Evolutionary conservation across 2,888 invertebrate species (phyloP).

Genomic region (Sphaerophoria rueppellii): DNA sequence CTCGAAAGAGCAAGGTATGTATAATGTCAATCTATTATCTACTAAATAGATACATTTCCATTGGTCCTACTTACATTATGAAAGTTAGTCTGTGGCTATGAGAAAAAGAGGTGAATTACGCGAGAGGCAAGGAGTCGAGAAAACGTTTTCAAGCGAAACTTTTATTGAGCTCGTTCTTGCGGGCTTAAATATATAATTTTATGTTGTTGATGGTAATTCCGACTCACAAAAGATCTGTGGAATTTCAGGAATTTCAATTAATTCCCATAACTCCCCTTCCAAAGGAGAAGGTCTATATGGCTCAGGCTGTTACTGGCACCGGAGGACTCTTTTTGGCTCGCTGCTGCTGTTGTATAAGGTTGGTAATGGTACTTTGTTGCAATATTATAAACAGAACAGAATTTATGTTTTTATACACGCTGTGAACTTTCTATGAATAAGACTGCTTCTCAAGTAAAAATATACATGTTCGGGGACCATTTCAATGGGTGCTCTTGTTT

Average conservation of each 20-base stretch:
- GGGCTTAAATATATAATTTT: conserved; percentile 72
- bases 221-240: conserved; percentile 81
- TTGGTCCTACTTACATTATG: conserved; percentile 37
- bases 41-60: conserved; percentile 52
- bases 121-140: background rate
- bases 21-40: conserved; percentile 72
- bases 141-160: conserved; percentile 45
- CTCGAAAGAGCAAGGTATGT: conserved; percentile 56
- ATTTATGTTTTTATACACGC: conserved; percentile 69
- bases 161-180: conserved; percentile 60
- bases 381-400: conserved; percentile 72
- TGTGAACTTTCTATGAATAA: conserved; percentile 58
- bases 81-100: conserved; percentile 28
- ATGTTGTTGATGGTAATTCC: conserved; percentile 81
- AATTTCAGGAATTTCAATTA: conserved; percentile 82
- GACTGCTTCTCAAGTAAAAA: conserved; percentile 42
- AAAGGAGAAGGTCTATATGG: conserved; percentile 69
- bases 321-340: background rate
- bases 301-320: conserved; percentile 64
- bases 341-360: conserved; percentile 50
- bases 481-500: conserved; percentile 52
- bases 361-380: conserved; percentile 29
- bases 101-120: conserved; percentile 12
- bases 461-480: conserved; percentile 33
- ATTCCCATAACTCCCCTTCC: conserved; percentile 81